Conservation (phyloP, 2,113 vertebrate species). For the Laticauda laticaudata region DNA sequence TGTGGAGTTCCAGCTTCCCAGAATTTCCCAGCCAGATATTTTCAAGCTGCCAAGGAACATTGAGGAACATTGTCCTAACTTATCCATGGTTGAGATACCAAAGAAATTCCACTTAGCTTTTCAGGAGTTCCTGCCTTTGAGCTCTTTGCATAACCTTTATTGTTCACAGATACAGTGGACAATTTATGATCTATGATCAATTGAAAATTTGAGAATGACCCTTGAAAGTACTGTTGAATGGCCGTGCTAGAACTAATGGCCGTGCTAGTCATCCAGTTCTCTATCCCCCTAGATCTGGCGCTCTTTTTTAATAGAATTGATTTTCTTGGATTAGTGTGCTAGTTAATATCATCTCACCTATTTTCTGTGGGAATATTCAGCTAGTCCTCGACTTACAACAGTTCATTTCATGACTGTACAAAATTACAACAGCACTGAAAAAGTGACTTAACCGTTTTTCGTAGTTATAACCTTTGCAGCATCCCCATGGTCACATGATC, state of each 20-base stretch:
- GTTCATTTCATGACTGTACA: not conserved
- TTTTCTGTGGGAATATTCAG: not conserved
- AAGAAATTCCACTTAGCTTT: not conserved
- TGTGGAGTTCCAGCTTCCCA: not conserved
- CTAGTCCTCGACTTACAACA: not conserved
- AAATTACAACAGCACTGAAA: not conserved
- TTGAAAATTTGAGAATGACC: too few species aligned
- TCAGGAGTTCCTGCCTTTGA: not conserved
- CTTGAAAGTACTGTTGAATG: not conserved
- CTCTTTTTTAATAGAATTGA: not conserved
- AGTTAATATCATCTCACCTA: not conserved
- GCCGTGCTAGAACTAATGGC: not conserved
- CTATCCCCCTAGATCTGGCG: too few species aligned
- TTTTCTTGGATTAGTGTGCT: not conserved
- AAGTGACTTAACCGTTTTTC: not conserved
- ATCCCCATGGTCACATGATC: not conserved
- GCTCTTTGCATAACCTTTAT: not conserved
- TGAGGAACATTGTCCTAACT: not conserved
- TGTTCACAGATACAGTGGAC: not conserved
- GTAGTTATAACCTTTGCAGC: not conserved
- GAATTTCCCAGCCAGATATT: not conserved
- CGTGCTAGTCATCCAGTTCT: not conserved
- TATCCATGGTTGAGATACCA: not conserved
- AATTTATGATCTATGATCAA: not conserved
- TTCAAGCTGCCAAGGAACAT: not conserved